Evolutionary conservation across 53 echinoderm and acorn worm genomes (phyloP), one percentile per base, ranked within the genome.

Genomic region (Echinarachnius parma): DNA sequence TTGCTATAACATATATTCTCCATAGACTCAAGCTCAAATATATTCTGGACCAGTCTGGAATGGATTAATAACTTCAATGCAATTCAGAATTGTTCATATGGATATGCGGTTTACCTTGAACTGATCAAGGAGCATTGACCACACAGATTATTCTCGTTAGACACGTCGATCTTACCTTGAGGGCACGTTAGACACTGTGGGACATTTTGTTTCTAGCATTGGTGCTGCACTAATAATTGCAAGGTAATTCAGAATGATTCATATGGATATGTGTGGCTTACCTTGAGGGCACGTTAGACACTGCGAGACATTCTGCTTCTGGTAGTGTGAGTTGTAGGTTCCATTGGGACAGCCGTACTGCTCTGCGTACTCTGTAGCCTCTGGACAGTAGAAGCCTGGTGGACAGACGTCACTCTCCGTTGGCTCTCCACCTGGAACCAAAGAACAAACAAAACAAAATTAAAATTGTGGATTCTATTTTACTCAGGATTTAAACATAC

Each of bases 311-410:
- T 90, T 81, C 39, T 64, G 69, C 23, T 68, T 77, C 49, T 79
- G 72, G 46, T 81, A 75, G 45, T 87, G 70, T 10, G 70, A 58
- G 62, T 91, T 96, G 66, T 81, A 96, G 0, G 91, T 91, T 13
- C 91, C 91, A 28, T 96, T 96, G 13, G 98, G 98, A 53, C 98
- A 96, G 54, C 78, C 91, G 25, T 67, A 88, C 64, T 93, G 81
- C 60, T 93, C 94, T 7, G 89, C 96, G 60, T 66, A 84, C 82
- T 84, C 62, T 31, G 96, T 91, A 0, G 85, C 91, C 31, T 53
- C 75, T 0, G 98, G 91, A 49, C 88, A 91, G 77, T 91, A 96
- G 79, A 72, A 96, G 0, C 90, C 96, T 4, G 90, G 96, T 1
- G 96, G 95, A 61, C 91, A 95, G 2, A 75, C 66, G 25, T 63